Percentiles rank a stretch among this genome's conserved stretches.
Conservation (phyloP, 2,888 invertebrate species). For the Metellina segmentata region DNA sequence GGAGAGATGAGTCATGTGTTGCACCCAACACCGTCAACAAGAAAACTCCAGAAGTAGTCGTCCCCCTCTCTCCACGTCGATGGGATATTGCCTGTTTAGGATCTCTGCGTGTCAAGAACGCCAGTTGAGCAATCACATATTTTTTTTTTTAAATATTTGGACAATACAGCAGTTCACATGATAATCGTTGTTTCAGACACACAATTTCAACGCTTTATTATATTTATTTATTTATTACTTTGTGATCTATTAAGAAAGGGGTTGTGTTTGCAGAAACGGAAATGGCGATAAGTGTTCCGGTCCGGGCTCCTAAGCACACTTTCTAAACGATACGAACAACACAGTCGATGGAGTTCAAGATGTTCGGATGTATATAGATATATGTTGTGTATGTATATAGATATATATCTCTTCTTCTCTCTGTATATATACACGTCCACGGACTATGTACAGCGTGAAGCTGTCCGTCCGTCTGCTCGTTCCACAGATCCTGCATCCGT, state of each 20-base stretch:
- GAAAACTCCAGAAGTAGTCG: not conserved
- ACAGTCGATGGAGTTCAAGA: slow-evolving; percentile 59
- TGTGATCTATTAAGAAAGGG: slow-evolving; percentile 42
- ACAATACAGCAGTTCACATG: slow-evolving; percentile 11
- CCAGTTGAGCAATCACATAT: slow-evolving; percentile 62
- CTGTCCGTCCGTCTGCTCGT: slow-evolving; percentile 73
- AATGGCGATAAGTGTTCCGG: slow-evolving; percentile 70
- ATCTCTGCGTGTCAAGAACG: slow-evolving; percentile 20
- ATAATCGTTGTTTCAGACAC: slow-evolving; percentile 56
- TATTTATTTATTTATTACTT: slow-evolving; percentile 52
- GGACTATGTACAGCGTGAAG: slow-evolving; percentile 67
- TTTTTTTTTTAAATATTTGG: not conserved
- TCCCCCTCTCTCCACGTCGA: too few species aligned
- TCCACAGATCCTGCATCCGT: slow-evolving; percentile 55
- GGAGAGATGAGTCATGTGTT: not conserved
- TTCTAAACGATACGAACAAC: slow-evolving; percentile 70
- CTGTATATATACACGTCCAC: slow-evolving; percentile 68
- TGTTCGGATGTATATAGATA: slow-evolving; percentile 62
- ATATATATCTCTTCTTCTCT: slow-evolving; percentile 55
- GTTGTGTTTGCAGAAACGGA: slow-evolving; percentile 24
- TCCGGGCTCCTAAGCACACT: slow-evolving; percentile 73
- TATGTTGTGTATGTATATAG: slow-evolving; percentile 61
- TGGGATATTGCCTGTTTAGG: slow-evolving; percentile 13
- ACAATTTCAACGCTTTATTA: slow-evolving; percentile 21
- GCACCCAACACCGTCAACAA: not conserved